Base-by-base conservation (phyloP, 2,797 vertebrate genomes). In the Loriculus beryllinus region DNA sequence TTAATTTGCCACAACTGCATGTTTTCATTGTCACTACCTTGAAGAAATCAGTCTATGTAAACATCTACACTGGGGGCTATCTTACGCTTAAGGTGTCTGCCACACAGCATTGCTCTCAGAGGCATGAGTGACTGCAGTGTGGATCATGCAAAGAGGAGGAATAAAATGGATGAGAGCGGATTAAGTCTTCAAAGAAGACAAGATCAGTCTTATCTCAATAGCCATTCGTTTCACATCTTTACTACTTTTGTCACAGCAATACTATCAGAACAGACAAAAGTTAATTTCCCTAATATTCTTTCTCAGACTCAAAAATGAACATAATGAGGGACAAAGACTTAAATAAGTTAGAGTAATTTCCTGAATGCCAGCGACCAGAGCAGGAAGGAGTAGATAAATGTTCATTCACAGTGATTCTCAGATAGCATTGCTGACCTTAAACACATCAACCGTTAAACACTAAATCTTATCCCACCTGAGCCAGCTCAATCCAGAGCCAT, bases 271-370 rank as follows among this genome's bases (percentile, higher is more conserved):
- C 35, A 82, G 60, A 48, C n/a, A 83, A 93, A 92, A 79, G 60
- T 70, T 91, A 84, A 70, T 96, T 94, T 94, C 43, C 63, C 56
- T 90, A 70, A 82, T 93, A 88, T 67, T 90, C 23, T 82, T 88
- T 90, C 69, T 56, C 59, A 67, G 54, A n/a, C 54, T 91, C 39
- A 82, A 79, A 96, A 90, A 79, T 51, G 9, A 59, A 67, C 35
- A 48, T 67, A 85, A 90, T 59, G 40, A 95, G 22, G 43, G 33
- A 56, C 63, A 86, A 92, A 93, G 77, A 69, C 47, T 45, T 63
- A 92, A 94, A 70, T 31, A 86, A 90, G 63, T 83, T 70, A 63
- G 65, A 96, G 63, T 70, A 89, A 92, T 93, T 95, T 92, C 63
- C 88, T 88, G 82, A 82, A 75, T 86, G 57, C 29, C 56, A 60